These are phyloP conservation scores for Pteronotus mesoamericanus DNA, from an alignment of 2,797 vertebrate species.

Conservation along the genomic window DNA sequence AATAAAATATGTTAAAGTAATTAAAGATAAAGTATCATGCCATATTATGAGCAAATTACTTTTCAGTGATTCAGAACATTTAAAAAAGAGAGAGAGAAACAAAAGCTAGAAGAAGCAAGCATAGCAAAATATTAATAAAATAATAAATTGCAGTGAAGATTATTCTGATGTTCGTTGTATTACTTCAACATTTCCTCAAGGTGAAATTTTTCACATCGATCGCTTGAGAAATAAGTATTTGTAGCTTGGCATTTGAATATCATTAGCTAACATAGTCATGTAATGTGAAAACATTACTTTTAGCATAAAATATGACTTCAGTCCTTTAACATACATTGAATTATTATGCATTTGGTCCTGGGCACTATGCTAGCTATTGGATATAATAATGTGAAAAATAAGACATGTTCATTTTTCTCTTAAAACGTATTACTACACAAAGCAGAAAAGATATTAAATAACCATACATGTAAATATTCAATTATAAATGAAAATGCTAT, in stretches of 20 bases:
- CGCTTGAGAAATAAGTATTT: not conserved
- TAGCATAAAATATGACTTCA: not conserved
- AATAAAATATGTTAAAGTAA: not conserved
- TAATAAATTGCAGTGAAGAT: not conserved
- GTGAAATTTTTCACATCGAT: not conserved
- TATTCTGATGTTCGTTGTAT: not conserved
- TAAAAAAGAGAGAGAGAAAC: not conserved
- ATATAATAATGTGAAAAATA: not conserved
- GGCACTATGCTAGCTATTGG: not conserved
- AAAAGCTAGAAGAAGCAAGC: not conserved
- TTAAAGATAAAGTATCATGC: not conserved
- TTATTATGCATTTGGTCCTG: not conserved
- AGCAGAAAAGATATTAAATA: not conserved
- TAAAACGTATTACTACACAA: not conserved
- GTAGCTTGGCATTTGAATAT: not conserved
- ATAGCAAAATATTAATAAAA: not conserved
- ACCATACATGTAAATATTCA: not conserved
- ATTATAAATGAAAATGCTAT: not conserved
- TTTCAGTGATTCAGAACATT: not conserved
- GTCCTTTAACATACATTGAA: not conserved
- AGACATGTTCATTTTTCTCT: not conserved
- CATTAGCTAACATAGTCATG: not conserved
- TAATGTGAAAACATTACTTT: not conserved
- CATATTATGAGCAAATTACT: not conserved
- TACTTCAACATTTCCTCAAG: not conserved